Conservation (phyloP, 2,888 invertebrate genomes). For the Xanthia icteritia region DNA sequence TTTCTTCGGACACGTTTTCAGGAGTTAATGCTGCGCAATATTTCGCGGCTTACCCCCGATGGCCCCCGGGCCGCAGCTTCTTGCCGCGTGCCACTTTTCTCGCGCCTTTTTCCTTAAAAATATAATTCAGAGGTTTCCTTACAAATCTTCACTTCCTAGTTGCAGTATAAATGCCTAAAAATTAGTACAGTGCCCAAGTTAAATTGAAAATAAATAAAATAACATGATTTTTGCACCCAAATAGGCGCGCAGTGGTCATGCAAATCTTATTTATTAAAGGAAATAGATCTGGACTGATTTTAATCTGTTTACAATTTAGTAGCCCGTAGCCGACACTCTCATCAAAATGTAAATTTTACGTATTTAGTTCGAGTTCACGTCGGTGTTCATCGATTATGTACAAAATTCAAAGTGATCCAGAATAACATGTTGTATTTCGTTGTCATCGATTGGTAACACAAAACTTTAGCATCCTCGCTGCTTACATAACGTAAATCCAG, state of each 20-base stretch:
- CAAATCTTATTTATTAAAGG: constrained; percentile 43
- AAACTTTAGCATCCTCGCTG: constrained; percentile 40
- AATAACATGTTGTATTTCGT: constrained; percentile 64
- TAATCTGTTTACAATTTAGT: constrained; percentile 49
- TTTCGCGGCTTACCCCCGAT: constrained; percentile 82
- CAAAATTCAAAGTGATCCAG: constrained; percentile 74
- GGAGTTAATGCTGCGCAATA: constrained; percentile 89
- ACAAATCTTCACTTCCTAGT: not conserved
- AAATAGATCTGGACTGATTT: constrained; percentile 31
- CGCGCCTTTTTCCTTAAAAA: constrained; percentile 54
- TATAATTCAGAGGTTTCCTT: constrained; percentile 6
- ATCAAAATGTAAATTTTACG: constrained; percentile 78
- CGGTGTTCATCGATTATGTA: constrained; percentile 75
- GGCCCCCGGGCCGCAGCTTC: constrained; percentile 74
- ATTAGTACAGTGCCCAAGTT: not conserved
- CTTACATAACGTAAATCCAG: constrained; percentile 52
- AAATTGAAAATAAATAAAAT: constrained; percentile 6
- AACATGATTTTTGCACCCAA: constrained; percentile 23
- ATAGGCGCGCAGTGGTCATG: constrained; percentile 34
- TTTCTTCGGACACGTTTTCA: constrained; percentile 90
- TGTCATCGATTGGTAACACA: constrained; percentile 32
- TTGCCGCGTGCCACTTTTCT: constrained; percentile 57
- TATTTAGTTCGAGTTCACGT: constrained; percentile 84
- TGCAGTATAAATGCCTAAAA: not conserved
- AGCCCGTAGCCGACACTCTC: constrained; percentile 49